Evolutionary conservation across 2,888 invertebrate species (phyloP).

Genomic region (Harmothoe impar): DNA sequence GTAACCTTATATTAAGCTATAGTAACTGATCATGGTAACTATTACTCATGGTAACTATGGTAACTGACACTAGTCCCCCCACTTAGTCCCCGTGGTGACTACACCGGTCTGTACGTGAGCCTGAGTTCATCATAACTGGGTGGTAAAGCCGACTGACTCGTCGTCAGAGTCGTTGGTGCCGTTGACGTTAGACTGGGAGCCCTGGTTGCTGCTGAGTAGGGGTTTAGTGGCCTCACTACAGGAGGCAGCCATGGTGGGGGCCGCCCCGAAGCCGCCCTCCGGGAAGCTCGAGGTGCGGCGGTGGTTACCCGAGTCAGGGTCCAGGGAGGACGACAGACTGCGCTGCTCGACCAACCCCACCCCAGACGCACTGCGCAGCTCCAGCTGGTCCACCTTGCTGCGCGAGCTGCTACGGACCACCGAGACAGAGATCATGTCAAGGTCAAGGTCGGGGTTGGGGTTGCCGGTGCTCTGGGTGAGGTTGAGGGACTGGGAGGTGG

Average conservation of each 20-base stretch:
- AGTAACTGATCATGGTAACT: background rate
- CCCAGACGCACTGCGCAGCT: constrained; percentile 30
- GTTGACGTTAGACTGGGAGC: background rate
- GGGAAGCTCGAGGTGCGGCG: constrained; percentile 55
- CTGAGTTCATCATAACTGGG: constrained; percentile 11
- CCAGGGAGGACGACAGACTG: background rate
- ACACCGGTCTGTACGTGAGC: background rate
- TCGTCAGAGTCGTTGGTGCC: constrained; percentile 32
- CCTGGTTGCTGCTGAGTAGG: background rate
- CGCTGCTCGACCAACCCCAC: background rate
- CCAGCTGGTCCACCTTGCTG: constrained; percentile 55
- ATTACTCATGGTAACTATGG: background rate
- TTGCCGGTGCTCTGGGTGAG: constrained; percentile 9
- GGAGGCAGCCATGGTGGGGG: background rate
- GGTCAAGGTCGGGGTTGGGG: background rate
- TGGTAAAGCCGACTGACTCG: background rate
- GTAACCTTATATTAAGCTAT: background rate
- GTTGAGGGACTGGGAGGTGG: constrained; percentile 42
- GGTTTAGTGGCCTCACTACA: constrained; percentile 19
- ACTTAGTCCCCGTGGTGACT: background rate
- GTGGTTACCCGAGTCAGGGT: constrained; percentile 29
- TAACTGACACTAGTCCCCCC: background rate
- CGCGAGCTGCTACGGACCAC: constrained; percentile 28
- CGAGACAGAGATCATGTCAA: constrained; percentile 28
- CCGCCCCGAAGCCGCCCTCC: constrained; percentile 34